These are phyloP conservation scores for Bolinopsis microptera DNA, from an alignment of 37 sponge, comb jelly and placozoan genomes.

Conservation along the genomic window DNA sequence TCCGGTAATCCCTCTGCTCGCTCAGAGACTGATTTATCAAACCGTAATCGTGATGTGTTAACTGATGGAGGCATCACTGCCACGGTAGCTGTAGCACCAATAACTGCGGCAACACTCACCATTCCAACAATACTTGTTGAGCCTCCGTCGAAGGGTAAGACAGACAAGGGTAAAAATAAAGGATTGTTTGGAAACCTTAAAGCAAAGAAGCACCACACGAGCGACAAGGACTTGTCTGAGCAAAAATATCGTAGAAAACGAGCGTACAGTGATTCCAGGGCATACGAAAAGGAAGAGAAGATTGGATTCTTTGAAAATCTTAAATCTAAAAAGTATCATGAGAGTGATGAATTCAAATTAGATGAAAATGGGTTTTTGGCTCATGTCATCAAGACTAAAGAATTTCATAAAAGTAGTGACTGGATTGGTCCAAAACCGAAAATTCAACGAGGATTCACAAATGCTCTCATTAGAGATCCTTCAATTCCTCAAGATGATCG, in stretches of 20 bases:
- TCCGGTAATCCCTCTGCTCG: background rate
- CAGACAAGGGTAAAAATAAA: background rate
- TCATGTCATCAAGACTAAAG: conserved; percentile 29
- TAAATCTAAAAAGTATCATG: conserved; percentile 8
- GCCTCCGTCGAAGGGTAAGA: background rate
- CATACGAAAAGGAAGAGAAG: background rate
- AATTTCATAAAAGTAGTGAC: conserved; percentile 33
- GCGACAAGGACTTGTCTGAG: background rate
- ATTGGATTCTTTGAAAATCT: background rate
- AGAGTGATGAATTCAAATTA: background rate
- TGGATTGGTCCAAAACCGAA: conserved; percentile 40
- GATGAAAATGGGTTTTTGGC: conserved; percentile 7
- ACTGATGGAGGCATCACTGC: background rate
- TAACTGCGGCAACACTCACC: background rate
- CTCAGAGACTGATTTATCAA: background rate
- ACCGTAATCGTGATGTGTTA: background rate
- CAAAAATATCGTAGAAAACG: background rate
- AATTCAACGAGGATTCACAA: conserved; percentile 13
- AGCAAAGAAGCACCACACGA: background rate
- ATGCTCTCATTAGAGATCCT: conserved; percentile 39
- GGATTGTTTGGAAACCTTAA: conserved; percentile 12
- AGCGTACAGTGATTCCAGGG: background rate
- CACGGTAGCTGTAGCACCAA: background rate
- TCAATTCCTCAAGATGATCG: background rate
- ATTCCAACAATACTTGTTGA: background rate